These are phyloP conservation scores for Drosophila grimshawi DNA, from an alignment of 1,140 invertebrate species.

Conservation along the genomic window DNA sequence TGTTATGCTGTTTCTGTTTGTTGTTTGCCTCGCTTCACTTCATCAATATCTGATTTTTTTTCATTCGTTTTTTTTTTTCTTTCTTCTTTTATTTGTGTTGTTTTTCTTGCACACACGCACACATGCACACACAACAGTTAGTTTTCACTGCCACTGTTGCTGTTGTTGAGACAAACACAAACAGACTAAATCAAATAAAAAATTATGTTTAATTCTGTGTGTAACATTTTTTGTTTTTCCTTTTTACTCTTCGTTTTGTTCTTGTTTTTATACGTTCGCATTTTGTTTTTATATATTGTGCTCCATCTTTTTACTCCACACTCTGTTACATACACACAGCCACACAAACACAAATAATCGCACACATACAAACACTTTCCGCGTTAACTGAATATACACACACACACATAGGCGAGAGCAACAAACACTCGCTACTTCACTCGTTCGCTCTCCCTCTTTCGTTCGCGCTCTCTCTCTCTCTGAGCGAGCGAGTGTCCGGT, in stretches of 20 bases:
- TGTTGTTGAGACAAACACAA: slow-evolving; percentile 20
- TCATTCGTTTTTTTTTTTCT: slow-evolving; percentile 28
- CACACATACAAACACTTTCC: slow-evolving; percentile 47
- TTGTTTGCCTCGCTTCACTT: slow-evolving; percentile 38
- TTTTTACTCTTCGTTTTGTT: slow-evolving; percentile 8
- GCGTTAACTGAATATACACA: slow-evolving; percentile 45
- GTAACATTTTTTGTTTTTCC: slow-evolving; percentile 16
- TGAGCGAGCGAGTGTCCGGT: slow-evolving; percentile 48
- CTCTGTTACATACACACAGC: slow-evolving; percentile 36
- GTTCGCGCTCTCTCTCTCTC: slow-evolving; percentile 14
- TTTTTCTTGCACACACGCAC: slow-evolving; percentile 40
- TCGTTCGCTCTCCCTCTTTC: slow-evolving; percentile 36
- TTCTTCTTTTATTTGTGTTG: slow-evolving; percentile 33
- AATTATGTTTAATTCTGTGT: neutral
- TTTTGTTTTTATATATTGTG: slow-evolving; percentile 53
- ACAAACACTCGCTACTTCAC: slow-evolving; percentile 53
- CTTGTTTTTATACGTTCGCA: slow-evolving; percentile 28
- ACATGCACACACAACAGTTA: slow-evolving; percentile 38
- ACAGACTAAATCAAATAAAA: slow-evolving; percentile 26
- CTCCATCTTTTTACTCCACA: slow-evolving; percentile 55
- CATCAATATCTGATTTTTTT: slow-evolving; percentile 34
- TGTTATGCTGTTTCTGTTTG: slow-evolving; percentile 34
- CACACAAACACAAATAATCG: slow-evolving; percentile 14
- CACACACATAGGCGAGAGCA: slow-evolving; percentile 16
- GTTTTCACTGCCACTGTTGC: slow-evolving; percentile 36